Base-by-base conservation (phyloP, 1,140 invertebrate species). In the Drosophila sucinea region DNA sequence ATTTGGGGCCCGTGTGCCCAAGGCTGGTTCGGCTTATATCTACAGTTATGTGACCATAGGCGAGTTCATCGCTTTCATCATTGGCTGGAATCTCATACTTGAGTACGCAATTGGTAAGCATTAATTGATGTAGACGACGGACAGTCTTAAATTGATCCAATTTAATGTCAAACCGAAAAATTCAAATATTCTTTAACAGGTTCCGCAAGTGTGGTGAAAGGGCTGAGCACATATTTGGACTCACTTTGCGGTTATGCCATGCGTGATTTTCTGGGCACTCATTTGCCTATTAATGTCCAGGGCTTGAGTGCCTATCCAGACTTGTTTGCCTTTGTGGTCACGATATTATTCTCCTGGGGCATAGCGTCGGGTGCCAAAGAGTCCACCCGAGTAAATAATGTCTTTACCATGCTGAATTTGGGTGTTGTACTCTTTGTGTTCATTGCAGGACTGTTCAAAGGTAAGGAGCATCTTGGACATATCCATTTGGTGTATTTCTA, bases 121-220 rank as follows among this genome's bases (percentile, higher is more conserved):
- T 72, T 73, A 33, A 73, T 67, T 69, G 71, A 23, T 64, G 69
- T 76, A 51, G 44, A 51, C 44, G 35, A 38, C 35, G 35, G 44
- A 25, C 44, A 47, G 44, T 51, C 44, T 51, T 27, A 51, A 61
- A 72, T 86, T 79, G 83, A 79, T 77, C 56, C 65, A 40, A 65
- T 69, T 79, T 79, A 77, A 81, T 83, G 11, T 25, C 38, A 64
- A 63, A 60, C 44, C 32, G n/a, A 33, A 41, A 30, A 74, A 67
- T 41, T 41, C 38, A 63, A 60, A 57, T 78, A 17, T 67, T 35
- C 67, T 55, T 11, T 51, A 38, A 23, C 75, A 96, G 96, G 95
- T 77, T 96, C 96, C 0, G 97, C 98, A n/a, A 97, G 97, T 87
- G 97, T 98, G 11, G 98, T 97, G 6, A 95, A 97, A 91, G 98